Conservation (phyloP, 2,113 vertebrate species). For the Pygoscelis antarcticus region DNA sequence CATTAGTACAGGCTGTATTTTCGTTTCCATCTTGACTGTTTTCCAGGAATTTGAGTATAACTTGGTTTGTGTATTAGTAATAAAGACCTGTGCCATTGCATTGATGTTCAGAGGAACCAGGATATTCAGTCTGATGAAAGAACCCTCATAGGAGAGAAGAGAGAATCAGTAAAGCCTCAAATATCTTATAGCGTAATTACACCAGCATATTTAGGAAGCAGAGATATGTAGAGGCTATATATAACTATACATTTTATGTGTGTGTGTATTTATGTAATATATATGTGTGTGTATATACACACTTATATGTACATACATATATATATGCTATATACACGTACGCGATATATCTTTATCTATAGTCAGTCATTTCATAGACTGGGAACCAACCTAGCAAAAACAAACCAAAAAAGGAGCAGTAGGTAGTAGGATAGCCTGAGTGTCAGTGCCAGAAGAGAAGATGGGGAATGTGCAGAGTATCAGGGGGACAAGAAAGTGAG, state of each 20-base stretch:
- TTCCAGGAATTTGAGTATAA: background rate
- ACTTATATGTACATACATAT: too few species aligned
- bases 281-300: background rate
- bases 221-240: background rate
- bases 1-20: background rate
- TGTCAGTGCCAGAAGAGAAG: background rate
- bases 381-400: background rate
- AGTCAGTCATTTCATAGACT: background rate
- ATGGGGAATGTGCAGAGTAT: background rate
- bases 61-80: background rate
- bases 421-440: background rate
- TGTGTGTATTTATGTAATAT: background rate
- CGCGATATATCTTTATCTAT: accelerated
- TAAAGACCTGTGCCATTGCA: background rate
- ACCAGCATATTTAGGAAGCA: background rate
- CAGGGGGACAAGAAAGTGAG: too few species aligned
- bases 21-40: background rate
- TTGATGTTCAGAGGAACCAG: background rate
- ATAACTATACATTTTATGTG: background rate
- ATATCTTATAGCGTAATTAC: background rate
- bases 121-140: too few species aligned
- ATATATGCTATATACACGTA: too few species aligned
- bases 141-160: background rate
- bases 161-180: background rate
- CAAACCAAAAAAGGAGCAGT: background rate